Percentiles rank a stretch among this genome's conserved stretches.
Evolutionary conservation across 2,797 vertebrate genomes (phyloP).

Genomic region (Picus viridis): DNA sequence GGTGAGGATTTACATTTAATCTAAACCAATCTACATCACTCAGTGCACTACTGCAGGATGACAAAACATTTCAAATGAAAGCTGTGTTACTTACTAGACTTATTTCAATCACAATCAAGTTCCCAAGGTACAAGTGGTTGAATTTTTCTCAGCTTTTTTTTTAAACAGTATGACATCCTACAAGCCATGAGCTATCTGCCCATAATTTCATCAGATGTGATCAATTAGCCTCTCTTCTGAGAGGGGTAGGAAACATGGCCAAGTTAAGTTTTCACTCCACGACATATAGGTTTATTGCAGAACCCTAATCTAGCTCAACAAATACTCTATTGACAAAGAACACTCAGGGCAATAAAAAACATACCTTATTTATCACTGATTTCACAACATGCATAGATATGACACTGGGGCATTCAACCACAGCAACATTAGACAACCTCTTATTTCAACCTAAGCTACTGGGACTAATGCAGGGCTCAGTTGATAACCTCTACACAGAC

Average conservation of each 20-base stretch:
- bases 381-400: slow-evolving; percentile 58
- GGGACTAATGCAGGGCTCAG: slow-evolving; percentile 55
- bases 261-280: background rate
- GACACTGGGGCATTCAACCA: slow-evolving; percentile 30
- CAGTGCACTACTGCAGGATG: slow-evolving; percentile 17
- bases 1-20: background rate
- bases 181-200: background rate
- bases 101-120: slow-evolving; percentile 36
- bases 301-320: slow-evolving; percentile 48
- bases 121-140: slow-evolving; percentile 2
- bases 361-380: slow-evolving; percentile 69
- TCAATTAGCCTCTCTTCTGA: slow-evolving; percentile 4
- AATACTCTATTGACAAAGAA: slow-evolving; percentile 54
- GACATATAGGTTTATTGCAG: background rate
- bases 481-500: background rate
- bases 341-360: slow-evolving; percentile 69
- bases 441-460: slow-evolving; percentile 51
- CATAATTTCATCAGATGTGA: slow-evolving; percentile 43
- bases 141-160: slow-evolving; percentile 29
- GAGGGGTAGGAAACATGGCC: background rate
- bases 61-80: slow-evolving; percentile 53
- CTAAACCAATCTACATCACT: background rate
- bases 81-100: background rate
- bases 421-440: slow-evolving; percentile 37
- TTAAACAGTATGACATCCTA: slow-evolving; percentile 20